Evolutionary conservation across 2,797 vertebrate genomes (phyloP).

Genomic region (Brotula barbata): DNA sequence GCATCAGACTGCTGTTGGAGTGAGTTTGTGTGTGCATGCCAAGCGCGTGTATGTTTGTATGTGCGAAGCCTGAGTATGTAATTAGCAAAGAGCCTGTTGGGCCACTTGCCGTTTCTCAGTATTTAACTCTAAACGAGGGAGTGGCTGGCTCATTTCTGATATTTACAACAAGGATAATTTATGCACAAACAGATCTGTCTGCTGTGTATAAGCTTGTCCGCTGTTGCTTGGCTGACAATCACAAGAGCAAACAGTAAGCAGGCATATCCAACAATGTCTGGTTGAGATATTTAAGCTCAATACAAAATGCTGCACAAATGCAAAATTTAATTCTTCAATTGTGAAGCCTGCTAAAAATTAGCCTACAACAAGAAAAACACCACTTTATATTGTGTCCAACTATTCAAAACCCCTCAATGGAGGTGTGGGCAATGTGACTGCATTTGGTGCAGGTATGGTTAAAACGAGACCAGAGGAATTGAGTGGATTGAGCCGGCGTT

Average conservation of each 20-base stretch:
- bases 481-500: conserved; percentile 20
- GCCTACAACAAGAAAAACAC: conserved; percentile 2
- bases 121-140: conserved; percentile 73
- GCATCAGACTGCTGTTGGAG: conserved; percentile 52
- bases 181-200: conserved; percentile 58
- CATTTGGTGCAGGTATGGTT: conserved; percentile 2
- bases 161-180: conserved; percentile 71
- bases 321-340: conserved; percentile 21
- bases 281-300: conserved; percentile 43
- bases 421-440: conserved; percentile 27
- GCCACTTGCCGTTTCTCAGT: conserved; percentile 64
- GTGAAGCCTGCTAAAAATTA: neutral
- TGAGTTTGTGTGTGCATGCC: conserved; percentile 34
- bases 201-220: conserved; percentile 56
- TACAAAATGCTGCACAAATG: conserved; percentile 27
- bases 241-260: conserved; percentile 60
- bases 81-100: conserved; percentile 71
- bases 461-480: conserved; percentile 8
- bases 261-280: conserved; percentile 41
- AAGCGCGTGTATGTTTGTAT: conserved; percentile 21
- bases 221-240: conserved; percentile 55
- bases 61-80: conserved; percentile 68
- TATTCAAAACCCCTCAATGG: conserved; percentile 24
- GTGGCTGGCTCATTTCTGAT: conserved; percentile 67
- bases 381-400: conserved; percentile 30